phyloP scores from a whole-genome alignment of 2,888 invertebrate species.

The Bellardia pandia region DNA sequence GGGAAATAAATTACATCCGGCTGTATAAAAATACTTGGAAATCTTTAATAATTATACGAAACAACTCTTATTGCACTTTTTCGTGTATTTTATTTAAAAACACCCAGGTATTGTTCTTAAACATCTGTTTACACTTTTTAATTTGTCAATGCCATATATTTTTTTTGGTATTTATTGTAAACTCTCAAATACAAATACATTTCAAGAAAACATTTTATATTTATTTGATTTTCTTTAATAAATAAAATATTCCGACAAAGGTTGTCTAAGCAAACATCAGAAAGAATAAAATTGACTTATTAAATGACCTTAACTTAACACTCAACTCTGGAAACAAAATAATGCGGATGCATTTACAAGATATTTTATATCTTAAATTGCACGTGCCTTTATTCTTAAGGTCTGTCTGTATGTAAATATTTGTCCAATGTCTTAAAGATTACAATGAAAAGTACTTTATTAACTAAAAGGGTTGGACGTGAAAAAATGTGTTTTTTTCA shows the following conservation, averaged over 20 bases:
- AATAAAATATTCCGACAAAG: not conserved
- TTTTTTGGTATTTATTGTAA: not conserved
- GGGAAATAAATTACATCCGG: too few species aligned
- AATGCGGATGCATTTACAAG: conserved; percentile 10
- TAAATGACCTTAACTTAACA: conserved; percentile 11
- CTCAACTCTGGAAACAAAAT: not conserved
- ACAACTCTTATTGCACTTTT: not conserved
- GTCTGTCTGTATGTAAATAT: conserved; percentile 11
- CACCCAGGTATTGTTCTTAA: not conserved
- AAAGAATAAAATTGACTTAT: not conserved
- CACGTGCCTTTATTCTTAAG: not conserved
- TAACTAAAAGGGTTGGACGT: not conserved
- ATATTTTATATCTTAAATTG: not conserved
- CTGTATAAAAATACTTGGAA: too few species aligned
- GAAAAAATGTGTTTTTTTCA: not conserved
- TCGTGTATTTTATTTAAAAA: not conserved
- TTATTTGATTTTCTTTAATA: not conserved
- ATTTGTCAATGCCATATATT: conserved; percentile 13
- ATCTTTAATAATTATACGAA: too few species aligned
- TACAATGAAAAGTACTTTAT: not conserved
- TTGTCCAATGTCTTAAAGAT: not conserved
- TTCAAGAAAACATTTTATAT: not conserved
- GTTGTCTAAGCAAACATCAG: not conserved
- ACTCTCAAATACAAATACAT: not conserved
- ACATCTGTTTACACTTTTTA: conserved; percentile 18